Evolutionary conservation across 2,113 vertebrate genomes (phyloP), one percentile per base, ranked within the genome.

Genomic region (Electrona antarctica): DNA sequence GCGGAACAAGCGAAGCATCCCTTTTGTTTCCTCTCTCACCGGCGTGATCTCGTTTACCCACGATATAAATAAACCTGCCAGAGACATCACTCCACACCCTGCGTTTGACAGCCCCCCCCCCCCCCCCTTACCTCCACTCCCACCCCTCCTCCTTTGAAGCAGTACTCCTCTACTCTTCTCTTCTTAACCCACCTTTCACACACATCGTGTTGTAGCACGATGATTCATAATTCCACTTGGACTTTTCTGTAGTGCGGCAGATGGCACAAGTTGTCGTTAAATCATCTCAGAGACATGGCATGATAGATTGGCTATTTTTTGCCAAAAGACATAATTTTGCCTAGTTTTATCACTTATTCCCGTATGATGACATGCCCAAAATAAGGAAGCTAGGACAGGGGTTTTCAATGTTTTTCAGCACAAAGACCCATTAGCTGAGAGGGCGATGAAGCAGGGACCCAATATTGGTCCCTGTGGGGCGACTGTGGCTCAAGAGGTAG

Each of bases 1-100:
- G 55, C 29, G 14, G 74, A 50, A 52, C 61, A 48, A 41, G 60
- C 14, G 48, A 68, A 50, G 49, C 50, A 14, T 33, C 54, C 29
- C 9, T 12, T 2, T 50, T 69, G 52, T 45, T 50, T 64, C 52
- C 21, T 56, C 52, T 64, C 61, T 54, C 14, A 52, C 28, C 49
- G 33, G 60, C 8, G 33, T 58, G 64, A 55, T 54, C 51, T 66
- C 28, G 64, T 66, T 60, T 71, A 71, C 74, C 33, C 33, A 58
- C 15, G 55, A 10, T 71, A 58, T 60, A 49, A 71, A 64, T 56
- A 58, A 14, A 50, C 48, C 33, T 49, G 64, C 46, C 63, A 74
- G 48, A 60, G 29, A 67, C 50, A 21, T 45, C 8, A 7, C 14
- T 57, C 45, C 45, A 33, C 58, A 29, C 46, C 47, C 6, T 4